A percentile compares a stretch with the other conserved stretches of the same genome.
phyloP scores from a whole-genome alignment of 2,797 vertebrate species.

The Gambusia yucatana region DNA sequence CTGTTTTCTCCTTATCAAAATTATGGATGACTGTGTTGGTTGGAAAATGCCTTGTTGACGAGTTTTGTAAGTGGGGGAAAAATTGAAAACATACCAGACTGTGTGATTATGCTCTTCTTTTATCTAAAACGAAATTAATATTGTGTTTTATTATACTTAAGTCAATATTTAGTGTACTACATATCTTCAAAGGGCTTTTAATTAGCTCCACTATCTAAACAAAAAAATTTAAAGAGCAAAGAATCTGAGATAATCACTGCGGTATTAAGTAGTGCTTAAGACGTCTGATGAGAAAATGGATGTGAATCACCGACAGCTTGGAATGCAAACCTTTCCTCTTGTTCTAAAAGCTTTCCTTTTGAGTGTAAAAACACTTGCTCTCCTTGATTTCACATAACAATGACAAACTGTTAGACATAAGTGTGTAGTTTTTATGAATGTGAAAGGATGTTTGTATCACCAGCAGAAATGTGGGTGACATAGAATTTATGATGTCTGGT shows the following conservation, averaged over 20 bases:
- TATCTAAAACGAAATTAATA: conserved; percentile 31
- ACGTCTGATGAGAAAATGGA: not conserved
- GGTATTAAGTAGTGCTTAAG: not conserved
- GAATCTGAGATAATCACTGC: not conserved
- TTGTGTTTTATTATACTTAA: not conserved
- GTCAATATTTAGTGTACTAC: not conserved
- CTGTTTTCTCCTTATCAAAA: conserved; percentile 39
- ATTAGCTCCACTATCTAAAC: not conserved
- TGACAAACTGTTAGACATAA: not conserved
- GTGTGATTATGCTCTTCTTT: conserved; percentile 12
- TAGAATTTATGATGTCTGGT: not conserved
- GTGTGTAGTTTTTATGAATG: not conserved
- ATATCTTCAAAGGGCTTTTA: not conserved
- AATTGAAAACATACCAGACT: conserved; percentile 40
- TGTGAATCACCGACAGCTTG: not conserved
- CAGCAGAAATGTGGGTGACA: not conserved
- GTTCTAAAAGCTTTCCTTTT: not conserved
- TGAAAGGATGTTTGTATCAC: not conserved
- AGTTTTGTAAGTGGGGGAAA: conserved; percentile 26
- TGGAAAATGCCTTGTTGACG: conserved; percentile 42
- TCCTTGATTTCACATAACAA: not conserved
- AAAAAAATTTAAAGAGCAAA: not conserved
- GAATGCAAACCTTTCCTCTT: not conserved
- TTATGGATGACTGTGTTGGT: conserved; percentile 42
- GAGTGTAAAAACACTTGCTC: not conserved